Evolutionary conservation across 2,797 vertebrate species (phyloP), one percentile per base, ranked within the genome.

Genomic region (Pithecia hirsuta): DNA sequence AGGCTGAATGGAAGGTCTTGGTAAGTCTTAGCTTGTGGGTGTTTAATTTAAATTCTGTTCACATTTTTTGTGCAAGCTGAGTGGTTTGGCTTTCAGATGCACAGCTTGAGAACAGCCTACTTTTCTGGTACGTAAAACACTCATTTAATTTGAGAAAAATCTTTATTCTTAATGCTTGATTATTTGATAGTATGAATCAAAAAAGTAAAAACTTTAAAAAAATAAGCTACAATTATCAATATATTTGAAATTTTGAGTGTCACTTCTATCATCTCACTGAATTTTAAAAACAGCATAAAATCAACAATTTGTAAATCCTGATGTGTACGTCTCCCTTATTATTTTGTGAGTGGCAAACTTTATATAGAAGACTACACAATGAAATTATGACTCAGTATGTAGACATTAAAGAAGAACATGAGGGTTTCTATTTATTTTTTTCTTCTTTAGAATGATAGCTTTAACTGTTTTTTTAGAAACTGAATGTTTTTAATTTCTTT

Each of bases 111-210:
- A 59, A 15, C 3, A 50, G 19, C 4, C 26, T 81, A 61, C 13
- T 46, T 14, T 14, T 11, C 12, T 46, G 3, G 30, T 44, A 26
- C 55, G 2, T 20, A 75, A 80, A 8, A n/a, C 4, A 19, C 67
- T 82, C n/a, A 41, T 83, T 94, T 88, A 74, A 67, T 36, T 72
- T 87, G 24, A 92, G 70, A 87, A 95, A 92, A 67, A 1, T 2
- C 2, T 39, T 85, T 46, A 64, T 84, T 87, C 1, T 39, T 88
- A 83, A 26, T 50, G 10, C 10, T 90, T 83, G 33, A 64, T 39
- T 89, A 48, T 96, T 61, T 95, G 26, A 30, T 70, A 81, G 39
- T 50, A 67, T 59, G 20, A 74, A 39, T 44, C 39, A 89, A 74
- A 88, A 4, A 6, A n/a, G 3, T 48, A 87, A 94, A 90, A 46